Base-by-base conservation (phyloP, 53 echinoderm and acorn worm species). In the Mesocentrotus franciscanus region DNA sequence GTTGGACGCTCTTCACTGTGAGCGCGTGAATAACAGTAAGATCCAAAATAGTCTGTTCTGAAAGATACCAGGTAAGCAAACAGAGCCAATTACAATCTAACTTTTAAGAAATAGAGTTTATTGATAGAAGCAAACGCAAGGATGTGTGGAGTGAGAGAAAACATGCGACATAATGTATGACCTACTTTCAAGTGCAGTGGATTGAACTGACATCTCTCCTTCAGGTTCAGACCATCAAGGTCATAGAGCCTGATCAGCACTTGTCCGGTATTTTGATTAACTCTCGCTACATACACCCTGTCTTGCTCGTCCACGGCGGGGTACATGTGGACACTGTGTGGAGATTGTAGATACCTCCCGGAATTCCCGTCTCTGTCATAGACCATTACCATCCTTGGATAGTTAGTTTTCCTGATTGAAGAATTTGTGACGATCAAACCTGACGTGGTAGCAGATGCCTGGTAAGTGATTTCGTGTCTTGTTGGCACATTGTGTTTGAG, bases 201-300 rank as follows among this genome's bases (percentile, higher is more conserved):
- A 6, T 49, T 49, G 49, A 49, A 49, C 6, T 49, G 49, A 49
- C 3, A 49, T 49, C 49, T 49, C 49, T 49, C 49, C 49, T 49
- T 49, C 49, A 49, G 49, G 49, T 49, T 49, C 49, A 49, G 6
- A 6, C 49, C 49, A 49, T 49, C 49, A 49, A 49, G 49, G 49
- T 49, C 49, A 49, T 49, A 49, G 6, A 49, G 49, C 49, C n/a
- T 89, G 89, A 89, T 57, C 39, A n/a, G 39, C 35, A 89, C 36
- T 0, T 35, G 29, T 8, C 35, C 0, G 18, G 33, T 17, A 24
- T 33, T 33, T 2, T n/a, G 36, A 36, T 79, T 9, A 39, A 89
- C 89, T 27, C 59, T 89, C n/a, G 89, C 89, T 39, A 89, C 89
- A 89, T 35, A 57, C 24, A 89, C 89, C 56, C 56, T 89, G 79